Base-by-base conservation (phyloP, 2,888 invertebrate species). In the Sinopyrophorus schimmeli region DNA sequence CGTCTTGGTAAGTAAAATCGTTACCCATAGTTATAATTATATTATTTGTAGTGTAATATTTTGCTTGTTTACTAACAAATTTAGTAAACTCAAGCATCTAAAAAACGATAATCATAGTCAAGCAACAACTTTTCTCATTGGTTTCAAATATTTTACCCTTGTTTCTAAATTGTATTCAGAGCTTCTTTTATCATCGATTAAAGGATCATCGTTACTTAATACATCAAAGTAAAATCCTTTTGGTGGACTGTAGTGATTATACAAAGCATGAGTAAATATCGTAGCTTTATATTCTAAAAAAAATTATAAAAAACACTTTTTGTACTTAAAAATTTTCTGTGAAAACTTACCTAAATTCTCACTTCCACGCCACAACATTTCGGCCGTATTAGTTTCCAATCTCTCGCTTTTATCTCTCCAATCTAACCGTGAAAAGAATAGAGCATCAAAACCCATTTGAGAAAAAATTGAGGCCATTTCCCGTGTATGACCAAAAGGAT, bases 11-110 rank as follows among this genome's bases (percentile, higher is more conserved):
- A 61, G 89, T 83, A 69, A 96, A 95, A 73, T 96, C 95, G 57
- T 89, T 87, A 0, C 95, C 95, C 93, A 94, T 94, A 0, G 94
- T 89, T 38, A 94, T 76, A 57, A 93, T 79, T 10, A 93, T 77
- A 67, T 94, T 87, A 54, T 85, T 83, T 0, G 89, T 86, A 47
- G 65, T 67, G 68, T 86, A 87, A 1, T 64, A 64, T 14, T 61
- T 53, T 1, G 82, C 74, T 77, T 89, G 83, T 1, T 63, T 65
- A 18, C 66, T 65, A n/a, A 79, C 77, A 63, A 79, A 83, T 5
- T 74, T 66, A 54, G 83, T 62, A 66, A 86, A 86, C 1, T 77
- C 76, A 51, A 73, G 72, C 1, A 42, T 18, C 42, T 48, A 21
- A 24, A 23, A 26, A 7, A 12, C 23, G 7, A 20, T n/a, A n/a